phyloP scores from a whole-genome alignment of 2,888 invertebrate species.

The Hyles lineata region DNA sequence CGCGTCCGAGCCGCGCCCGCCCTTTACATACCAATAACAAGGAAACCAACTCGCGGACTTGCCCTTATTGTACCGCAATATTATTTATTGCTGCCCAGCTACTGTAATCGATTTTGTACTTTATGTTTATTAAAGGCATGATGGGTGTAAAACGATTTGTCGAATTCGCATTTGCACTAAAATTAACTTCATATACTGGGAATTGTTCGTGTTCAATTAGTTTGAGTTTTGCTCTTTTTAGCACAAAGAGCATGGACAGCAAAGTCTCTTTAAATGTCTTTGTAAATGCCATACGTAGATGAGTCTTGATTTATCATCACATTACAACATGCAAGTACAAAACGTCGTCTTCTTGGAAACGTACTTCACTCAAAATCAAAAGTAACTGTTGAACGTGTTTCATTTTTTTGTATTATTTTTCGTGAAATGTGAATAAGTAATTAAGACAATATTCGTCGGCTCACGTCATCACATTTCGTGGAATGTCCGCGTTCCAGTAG shows the following conservation, averaged over 20 bases:
- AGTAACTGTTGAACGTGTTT: background rate
- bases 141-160: background rate
- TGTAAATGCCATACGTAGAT: slow-evolving; percentile 4
- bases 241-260: background rate
- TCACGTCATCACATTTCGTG: background rate
- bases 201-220: slow-evolving; percentile 14
- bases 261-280: slow-evolving; percentile 1
- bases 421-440: slow-evolving; percentile 1
- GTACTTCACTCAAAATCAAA: background rate
- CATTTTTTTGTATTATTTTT: slow-evolving; percentile 1
- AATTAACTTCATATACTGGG: slow-evolving; percentile 4
- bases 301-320: slow-evolving; percentile 15
- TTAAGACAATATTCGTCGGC: background rate
- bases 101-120: background rate
- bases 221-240: slow-evolving; percentile 12
- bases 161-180: slow-evolving; percentile 15
- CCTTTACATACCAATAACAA: background rate
- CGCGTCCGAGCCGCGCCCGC: background rate
- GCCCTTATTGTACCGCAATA: background rate
- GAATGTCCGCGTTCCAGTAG: background rate
- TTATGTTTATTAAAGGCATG: background rate
- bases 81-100: background rate
- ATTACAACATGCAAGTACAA: background rate
- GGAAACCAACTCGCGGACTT: background rate
- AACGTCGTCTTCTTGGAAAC: slow-evolving; percentile 2